A percentile compares a stretch with the other conserved stretches of the same genome.
phyloP scores from a whole-genome alignment of 2,888 invertebrate genomes.

The Campopleginae sp. region DNA sequence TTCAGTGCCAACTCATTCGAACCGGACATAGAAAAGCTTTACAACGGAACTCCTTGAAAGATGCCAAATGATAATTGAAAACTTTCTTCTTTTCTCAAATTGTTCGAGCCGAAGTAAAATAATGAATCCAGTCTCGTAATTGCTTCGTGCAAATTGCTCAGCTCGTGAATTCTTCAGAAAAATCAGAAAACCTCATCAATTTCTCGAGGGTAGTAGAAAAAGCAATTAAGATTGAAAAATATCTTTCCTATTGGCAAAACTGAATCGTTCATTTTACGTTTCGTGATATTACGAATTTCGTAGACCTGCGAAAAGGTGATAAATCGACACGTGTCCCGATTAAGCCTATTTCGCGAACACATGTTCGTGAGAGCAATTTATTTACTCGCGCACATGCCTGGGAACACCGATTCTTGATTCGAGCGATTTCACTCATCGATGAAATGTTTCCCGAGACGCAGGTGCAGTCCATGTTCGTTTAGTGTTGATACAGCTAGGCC shows the following conservation, averaged over 20 bases:
- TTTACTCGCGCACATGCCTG: constrained; percentile 9
- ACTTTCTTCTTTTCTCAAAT: neutral
- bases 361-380: constrained; percentile 29
- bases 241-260: neutral
- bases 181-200: neutral
- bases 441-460: constrained; percentile 33
- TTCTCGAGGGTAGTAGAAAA: neutral
- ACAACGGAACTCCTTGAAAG: neutral
- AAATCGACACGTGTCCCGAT: constrained; percentile 39
- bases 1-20: neutral
- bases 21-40: neutral
- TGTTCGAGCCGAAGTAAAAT: neutral
- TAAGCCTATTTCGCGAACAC: neutral
- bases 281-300: neutral
- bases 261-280: neutral
- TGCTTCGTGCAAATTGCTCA: neutral
- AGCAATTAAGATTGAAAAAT: neutral
- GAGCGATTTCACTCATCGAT: constrained; percentile 33
- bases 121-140: neutral
- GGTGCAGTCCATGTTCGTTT: constrained; percentile 15
- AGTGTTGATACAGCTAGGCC: constrained; percentile 22
- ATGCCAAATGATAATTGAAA: neutral
- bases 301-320: constrained; percentile 23
- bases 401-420: constrained; percentile 25
- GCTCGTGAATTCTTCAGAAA: neutral